phyloP scores from a whole-genome alignment of 2,113 vertebrate genomes.

The Suncus etruscus region DNA sequence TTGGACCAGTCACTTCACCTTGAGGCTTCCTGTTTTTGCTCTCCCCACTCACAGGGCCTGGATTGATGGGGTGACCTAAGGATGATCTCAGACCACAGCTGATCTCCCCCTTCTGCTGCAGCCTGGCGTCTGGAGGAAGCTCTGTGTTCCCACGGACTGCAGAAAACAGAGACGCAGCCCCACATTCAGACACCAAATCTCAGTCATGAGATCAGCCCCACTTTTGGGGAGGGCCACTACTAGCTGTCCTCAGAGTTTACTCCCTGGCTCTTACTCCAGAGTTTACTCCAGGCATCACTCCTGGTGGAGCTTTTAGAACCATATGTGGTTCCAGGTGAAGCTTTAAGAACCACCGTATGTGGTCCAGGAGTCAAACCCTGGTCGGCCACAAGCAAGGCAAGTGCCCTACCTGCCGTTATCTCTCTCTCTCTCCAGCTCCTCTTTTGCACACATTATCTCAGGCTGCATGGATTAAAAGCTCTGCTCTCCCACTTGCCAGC shows the following conservation, averaged over 20 bases:
- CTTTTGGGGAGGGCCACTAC: too few relatives aligned
- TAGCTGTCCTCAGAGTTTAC: too few relatives aligned
- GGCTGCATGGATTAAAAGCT: conserved; percentile 20
- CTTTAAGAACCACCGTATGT: too few relatives aligned
- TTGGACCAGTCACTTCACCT: conserved; percentile 9
- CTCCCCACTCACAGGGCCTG: neutral
- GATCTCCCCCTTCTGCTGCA: neutral
- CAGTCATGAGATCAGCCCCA: neutral
- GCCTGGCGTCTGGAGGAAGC: neutral
- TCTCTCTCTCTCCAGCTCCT: too few relatives aligned
- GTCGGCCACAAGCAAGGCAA: too few relatives aligned
- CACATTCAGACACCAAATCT: neutral
- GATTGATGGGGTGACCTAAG: neutral
- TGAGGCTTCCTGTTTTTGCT: neutral
- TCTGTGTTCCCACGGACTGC: neutral
- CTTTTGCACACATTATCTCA: neutral
- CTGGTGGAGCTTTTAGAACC: too few relatives aligned
- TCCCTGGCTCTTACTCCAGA: too few relatives aligned
- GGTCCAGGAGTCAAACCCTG: too few relatives aligned
- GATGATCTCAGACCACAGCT: neutral
- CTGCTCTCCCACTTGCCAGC: neutral
- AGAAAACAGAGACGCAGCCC: neutral
- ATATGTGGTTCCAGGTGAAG: too few relatives aligned
- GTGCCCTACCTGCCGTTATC: too few relatives aligned
- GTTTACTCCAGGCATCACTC: too few relatives aligned